A percentile compares a stretch with the other conserved stretches of the same genome.
Evolutionary conservation across 2,113 vertebrate genomes (phyloP).

Genomic region (Odocoileus hemionus): DNA sequence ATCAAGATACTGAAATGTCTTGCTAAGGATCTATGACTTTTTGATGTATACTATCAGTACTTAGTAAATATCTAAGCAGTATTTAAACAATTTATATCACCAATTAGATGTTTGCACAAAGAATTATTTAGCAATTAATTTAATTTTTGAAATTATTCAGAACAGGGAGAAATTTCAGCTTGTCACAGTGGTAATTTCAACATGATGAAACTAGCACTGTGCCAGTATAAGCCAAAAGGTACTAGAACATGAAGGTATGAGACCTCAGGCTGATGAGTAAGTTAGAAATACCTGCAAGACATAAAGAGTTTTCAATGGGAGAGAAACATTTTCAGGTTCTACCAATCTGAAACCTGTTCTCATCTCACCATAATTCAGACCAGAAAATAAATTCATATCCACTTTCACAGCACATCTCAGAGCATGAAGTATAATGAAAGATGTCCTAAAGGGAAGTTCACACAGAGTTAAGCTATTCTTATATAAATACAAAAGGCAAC

Average conservation of each 20-base stretch:
- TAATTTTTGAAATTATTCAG: background rate
- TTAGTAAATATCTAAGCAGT: background rate
- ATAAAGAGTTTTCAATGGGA: background rate
- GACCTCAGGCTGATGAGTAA: background rate
- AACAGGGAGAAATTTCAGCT: background rate
- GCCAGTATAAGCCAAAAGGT: fast-evolving
- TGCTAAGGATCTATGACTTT: background rate
- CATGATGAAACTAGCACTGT: background rate
- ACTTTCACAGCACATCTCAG: background rate
- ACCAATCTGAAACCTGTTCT: background rate
- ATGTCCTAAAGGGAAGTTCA: background rate
- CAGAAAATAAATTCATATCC: background rate
- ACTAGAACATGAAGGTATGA: background rate
- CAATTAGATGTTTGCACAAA: background rate
- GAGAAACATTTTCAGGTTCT: background rate
- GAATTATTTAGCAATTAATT: background rate
- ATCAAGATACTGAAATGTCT: background rate
- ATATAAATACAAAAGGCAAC: background rate
- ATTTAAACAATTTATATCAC: background rate
- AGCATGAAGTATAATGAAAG: background rate
- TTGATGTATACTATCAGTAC: background rate
- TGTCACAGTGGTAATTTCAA: background rate
- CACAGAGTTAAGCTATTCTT: background rate
- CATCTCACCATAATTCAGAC: background rate
- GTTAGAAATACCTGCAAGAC: background rate